Base-by-base conservation (phyloP, 1,140 invertebrate species). In the Psilanteris sp. region DNA sequence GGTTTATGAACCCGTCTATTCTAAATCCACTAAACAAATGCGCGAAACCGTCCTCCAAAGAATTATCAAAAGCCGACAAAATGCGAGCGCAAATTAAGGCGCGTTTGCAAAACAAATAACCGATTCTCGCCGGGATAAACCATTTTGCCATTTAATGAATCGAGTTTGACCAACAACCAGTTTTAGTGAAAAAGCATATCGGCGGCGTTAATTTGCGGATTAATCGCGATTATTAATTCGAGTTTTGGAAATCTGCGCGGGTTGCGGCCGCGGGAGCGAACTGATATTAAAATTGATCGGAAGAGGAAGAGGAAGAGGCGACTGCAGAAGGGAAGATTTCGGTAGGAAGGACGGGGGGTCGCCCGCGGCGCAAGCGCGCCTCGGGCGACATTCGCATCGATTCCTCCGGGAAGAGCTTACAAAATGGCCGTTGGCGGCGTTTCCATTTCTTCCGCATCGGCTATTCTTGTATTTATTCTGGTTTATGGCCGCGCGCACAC, bases 361-460 rank as follows among this genome's bases (percentile, higher is more conserved):
- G 85, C 84, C 82, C 44, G 81, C 78, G 79, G 87, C 87, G 87
- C 87, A 88, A 88, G 87, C 87, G 87, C 85, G 82, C 86, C 86
- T 87, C 80, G 78, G 87, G 87, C 85, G 80, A 88, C 85, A 81
- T 64, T 85, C 86, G 86, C 87, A 89, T 89, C 86, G 87, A 89
- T 89, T 89, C 87, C 87, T 87, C 83, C 82, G 83, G 84, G 84
- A 88, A 86, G 82, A 86, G 87, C 85, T 87, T 87, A 88, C 87
- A 89, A 89, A 89, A 89, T 89, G 87, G 87, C 86, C 81, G 85
- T 81, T 81, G 85, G 84, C 84, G 70, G 77, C 72, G 72, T 74
- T 87, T 87, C 82, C 82, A 85, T 87, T 87, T 81, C 83, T 87
- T 86, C 77, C 79, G 78, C 81, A 24, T 54, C 34, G 46, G 79